Percentiles rank a stretch among this genome's conserved stretches.
These are phyloP conservation scores for Teinopalpus imperialis DNA, from an alignment of 2,888 invertebrate genomes.

Conservation along the genomic window DNA sequence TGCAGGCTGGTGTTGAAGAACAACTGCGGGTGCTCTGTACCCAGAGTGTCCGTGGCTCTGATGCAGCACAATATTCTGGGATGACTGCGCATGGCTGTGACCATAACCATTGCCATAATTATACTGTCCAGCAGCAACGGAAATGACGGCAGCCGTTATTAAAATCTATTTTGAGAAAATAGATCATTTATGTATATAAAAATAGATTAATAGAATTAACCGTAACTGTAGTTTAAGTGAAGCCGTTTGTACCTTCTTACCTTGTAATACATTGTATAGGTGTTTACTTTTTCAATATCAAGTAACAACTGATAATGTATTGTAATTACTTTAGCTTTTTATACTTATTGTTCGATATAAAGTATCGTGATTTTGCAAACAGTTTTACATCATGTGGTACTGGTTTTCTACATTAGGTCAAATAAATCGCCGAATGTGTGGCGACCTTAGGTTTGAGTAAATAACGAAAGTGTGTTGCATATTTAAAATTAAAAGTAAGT, in stretches of 20 bases:
- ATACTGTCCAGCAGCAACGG: slow-evolving; percentile 11
- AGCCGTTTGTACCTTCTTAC: background rate
- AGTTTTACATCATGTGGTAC: background rate
- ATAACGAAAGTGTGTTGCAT: no score
- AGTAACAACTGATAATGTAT: slow-evolving; percentile 9
- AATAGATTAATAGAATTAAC: no score
- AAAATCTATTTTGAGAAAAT: background rate
- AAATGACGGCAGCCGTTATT: slow-evolving; percentile 3
- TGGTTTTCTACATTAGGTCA: slow-evolving; percentile 2
- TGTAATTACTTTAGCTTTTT: slow-evolving; percentile 7
- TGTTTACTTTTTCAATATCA: background rate
- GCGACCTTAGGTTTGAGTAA: background rate
- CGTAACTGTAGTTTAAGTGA: no score
- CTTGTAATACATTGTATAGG: slow-evolving; percentile 4
- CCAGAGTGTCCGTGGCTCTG: slow-evolving; percentile 36
- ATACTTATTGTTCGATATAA: slow-evolving; percentile 4
- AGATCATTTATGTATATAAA: no score
- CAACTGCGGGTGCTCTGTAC: slow-evolving; percentile 22
- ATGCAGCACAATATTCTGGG: slow-evolving; percentile 46
- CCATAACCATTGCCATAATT: slow-evolving; percentile 34
- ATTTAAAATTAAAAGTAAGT: no score
- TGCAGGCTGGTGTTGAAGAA: slow-evolving; percentile 19
- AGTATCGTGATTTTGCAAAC: background rate
- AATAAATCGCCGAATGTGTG: background rate
- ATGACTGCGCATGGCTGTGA: slow-evolving; percentile 43